Conservation (phyloP, 2,888 invertebrate genomes). For the Eubasilissa splendida region DNA sequence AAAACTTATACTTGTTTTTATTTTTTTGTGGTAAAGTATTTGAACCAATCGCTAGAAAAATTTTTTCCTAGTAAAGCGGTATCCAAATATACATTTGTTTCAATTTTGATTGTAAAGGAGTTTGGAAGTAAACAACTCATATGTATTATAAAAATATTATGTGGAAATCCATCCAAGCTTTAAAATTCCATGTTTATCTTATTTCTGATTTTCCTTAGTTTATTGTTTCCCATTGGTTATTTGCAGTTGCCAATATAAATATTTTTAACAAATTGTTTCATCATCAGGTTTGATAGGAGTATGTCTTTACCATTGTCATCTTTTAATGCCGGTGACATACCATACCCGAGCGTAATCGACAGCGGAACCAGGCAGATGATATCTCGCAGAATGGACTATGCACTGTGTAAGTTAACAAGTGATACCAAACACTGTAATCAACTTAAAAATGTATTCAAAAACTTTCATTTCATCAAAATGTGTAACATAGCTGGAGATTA, state of each 20-base stretch:
- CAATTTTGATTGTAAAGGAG: no score
- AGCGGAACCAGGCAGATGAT: conserved; percentile 72
- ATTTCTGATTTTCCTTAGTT: no score
- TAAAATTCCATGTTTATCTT: no score
- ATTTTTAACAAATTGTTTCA: conserved; percentile 4
- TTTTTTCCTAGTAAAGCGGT: no score
- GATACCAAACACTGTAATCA: conserved; percentile 11
- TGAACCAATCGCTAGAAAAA: no score
- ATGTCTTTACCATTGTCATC: conserved; percentile 77
- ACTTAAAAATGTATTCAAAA: conserved; percentile 14
- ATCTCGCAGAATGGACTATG: conserved; percentile 86
- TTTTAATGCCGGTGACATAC: conserved; percentile 65
- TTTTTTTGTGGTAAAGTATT: no score
- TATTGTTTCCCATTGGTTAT: no score
- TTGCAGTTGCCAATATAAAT: neutral
- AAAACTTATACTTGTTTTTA: no score
- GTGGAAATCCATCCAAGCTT: no score
- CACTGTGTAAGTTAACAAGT: conserved; percentile 81
- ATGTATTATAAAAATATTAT: no score
- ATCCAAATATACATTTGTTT: no score
- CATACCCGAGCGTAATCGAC: conserved; percentile 69
- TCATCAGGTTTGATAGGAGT: conserved; percentile 78
- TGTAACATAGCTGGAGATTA: conserved; percentile 52
- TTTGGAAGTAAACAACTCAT: no score
- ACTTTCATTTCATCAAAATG: conserved; percentile 42